These are phyloP conservation scores for Cydia amplana DNA, from an alignment of 1,140 invertebrate species.

Conservation along the genomic window DNA sequence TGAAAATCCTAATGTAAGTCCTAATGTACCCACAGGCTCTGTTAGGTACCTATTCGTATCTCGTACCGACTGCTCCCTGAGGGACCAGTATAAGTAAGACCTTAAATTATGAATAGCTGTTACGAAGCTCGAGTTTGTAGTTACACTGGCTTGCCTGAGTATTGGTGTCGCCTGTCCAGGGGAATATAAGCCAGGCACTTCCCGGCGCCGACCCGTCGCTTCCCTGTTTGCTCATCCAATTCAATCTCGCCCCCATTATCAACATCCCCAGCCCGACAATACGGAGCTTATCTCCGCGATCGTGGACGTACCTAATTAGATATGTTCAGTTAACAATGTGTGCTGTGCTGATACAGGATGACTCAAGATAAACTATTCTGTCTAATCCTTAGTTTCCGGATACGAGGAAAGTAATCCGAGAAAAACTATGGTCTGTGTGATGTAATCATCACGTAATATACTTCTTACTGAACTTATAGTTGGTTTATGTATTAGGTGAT, in stretches of 20 bases:
- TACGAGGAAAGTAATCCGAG: neutral
- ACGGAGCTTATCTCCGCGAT: conserved; percentile 29
- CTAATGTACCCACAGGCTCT: no score
- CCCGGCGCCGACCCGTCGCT: conserved; percentile 39
- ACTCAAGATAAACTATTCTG: conserved; percentile 7
- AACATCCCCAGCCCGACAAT: conserved; percentile 18
- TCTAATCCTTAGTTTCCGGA: conserved; percentile 14
- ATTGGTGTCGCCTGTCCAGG: neutral
- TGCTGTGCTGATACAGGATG: conserved; percentile 23
- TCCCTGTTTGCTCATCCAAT: conserved; percentile 47
- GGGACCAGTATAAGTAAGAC: no score
- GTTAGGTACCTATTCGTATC: no score
- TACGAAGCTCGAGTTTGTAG: conserved; percentile 29
- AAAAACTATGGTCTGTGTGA: neutral
- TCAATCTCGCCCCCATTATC: conserved; percentile 36
- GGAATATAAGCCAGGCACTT: conserved; percentile 29
- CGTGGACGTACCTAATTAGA: conserved; percentile 28
- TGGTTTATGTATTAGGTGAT: no score
- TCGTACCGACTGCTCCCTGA: no score
- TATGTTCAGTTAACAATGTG: conserved; percentile 29
- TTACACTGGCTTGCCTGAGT: neutral
- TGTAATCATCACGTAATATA: no score
- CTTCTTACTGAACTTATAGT: no score
- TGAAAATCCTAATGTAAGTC: no score
- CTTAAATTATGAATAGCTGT: neutral